Evolutionary conservation across 2,113 vertebrate genomes (phyloP).

Genomic region (Lichenostomus cassidix): DNA sequence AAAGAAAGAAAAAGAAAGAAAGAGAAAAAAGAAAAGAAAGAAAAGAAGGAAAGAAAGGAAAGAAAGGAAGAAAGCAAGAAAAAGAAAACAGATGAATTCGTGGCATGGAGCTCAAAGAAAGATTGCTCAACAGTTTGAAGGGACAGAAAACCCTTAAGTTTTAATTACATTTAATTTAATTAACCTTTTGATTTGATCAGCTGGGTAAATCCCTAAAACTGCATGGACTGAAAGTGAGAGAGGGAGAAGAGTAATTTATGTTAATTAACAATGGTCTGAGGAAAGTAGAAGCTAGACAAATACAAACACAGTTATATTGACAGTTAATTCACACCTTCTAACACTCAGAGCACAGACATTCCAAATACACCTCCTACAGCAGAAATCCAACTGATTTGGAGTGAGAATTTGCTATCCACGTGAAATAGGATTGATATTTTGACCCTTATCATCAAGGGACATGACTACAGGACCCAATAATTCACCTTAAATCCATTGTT

Average conservation of each 20-base stretch:
- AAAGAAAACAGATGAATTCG: not conserved
- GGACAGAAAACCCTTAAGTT: not conserved
- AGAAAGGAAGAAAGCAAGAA: no score
- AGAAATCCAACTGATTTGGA: not conserved
- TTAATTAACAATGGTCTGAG: not conserved
- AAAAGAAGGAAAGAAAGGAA: no score
- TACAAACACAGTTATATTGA: not conserved
- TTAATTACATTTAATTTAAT: not conserved
- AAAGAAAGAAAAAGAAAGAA: not conserved
- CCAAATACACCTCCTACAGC: not conserved
- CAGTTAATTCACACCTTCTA: not conserved
- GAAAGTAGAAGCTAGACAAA: not conserved
- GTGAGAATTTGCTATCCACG: not conserved
- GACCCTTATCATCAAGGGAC: not conserved
- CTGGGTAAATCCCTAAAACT: not conserved
- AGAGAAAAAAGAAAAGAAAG: no score
- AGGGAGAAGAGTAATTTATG: not conserved
- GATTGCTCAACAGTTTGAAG: not conserved
- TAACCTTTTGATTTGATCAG: not conserved
- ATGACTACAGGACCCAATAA: not conserved
- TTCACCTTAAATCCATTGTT: not conserved
- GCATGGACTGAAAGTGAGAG: not conserved
- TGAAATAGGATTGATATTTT: not conserved
- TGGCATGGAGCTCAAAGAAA: not conserved
- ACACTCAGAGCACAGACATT: not conserved